phyloP scores from a whole-genome alignment of 2,797 vertebrate genomes.

The Gephyroberyx darwinii region DNA sequence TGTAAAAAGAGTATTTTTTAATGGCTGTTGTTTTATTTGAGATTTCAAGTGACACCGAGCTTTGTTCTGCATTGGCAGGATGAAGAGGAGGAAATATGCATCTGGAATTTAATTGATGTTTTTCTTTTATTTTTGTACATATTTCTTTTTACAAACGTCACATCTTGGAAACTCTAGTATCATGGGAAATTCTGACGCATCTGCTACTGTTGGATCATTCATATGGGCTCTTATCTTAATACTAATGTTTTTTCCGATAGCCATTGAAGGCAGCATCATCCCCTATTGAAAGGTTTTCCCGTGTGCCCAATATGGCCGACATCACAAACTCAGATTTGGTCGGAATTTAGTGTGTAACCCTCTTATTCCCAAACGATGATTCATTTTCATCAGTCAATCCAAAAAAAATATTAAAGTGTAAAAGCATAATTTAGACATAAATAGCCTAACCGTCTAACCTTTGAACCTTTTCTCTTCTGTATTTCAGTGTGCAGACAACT shows the following conservation, averaged over 20 bases:
- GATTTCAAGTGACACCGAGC: no score
- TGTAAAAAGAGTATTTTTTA: no score
- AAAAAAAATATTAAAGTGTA: neutral
- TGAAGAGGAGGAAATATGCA: neutral
- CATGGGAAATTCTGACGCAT: no score
- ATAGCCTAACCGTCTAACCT: constrained; percentile 33
- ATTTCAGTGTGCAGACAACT: constrained; percentile 24
- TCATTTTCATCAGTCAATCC: no score
- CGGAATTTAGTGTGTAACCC: constrained; percentile 1
- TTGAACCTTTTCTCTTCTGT: constrained; percentile 36
- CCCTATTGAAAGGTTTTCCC: constrained; percentile 67
- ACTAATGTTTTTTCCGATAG: constrained; percentile 43
- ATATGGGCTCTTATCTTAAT: no score
- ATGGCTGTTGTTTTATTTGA: no score
- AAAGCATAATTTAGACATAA: neutral
- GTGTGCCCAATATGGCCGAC: constrained; percentile 75
- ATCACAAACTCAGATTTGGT: constrained; percentile 20
- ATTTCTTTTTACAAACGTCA: no score
- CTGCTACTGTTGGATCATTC: no score
- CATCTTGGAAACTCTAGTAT: no score
- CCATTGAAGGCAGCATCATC: constrained; percentile 44
- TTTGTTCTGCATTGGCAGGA: no score
- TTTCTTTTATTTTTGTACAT: no score
- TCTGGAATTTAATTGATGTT: no score
- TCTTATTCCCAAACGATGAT: neutral